Evolutionary conservation across 2,113 vertebrate species (phyloP).

Genomic region (Urocitellus parryii): DNA sequence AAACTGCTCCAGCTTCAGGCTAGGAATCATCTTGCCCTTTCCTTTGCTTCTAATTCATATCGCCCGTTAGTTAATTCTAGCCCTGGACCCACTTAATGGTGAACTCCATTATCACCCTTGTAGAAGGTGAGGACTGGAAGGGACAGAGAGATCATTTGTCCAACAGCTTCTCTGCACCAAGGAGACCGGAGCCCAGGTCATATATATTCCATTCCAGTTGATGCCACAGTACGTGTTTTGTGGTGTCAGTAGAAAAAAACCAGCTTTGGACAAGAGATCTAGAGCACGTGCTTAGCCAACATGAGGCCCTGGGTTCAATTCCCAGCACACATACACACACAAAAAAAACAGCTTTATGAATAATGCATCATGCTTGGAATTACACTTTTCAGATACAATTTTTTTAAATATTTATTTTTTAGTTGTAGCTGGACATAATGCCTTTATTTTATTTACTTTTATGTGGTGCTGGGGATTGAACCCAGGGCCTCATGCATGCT

Average conservation of each 20-base stretch:
- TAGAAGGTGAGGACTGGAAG: not conserved
- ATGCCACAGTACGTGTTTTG: fast-evolving
- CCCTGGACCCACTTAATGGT: too few species aligned
- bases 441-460: too few species aligned
- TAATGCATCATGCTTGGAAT: not conserved
- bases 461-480: too few species aligned
- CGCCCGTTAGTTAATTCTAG: not conserved
- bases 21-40: not conserved
- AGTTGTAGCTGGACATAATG: too few species aligned
- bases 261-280: not conserved
- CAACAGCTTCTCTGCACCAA: not conserved
- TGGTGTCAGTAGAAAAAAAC: not conserved
- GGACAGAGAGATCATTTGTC: not conserved
- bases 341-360: not conserved
- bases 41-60: slow-evolving; percentile 4
- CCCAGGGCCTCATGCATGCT: too few species aligned
- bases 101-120: not conserved
- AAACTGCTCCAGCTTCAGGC: slow-evolving; percentile 60
- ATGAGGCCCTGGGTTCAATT: not conserved
- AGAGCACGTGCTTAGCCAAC: not conserved
- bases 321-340: not conserved
- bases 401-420: not conserved
- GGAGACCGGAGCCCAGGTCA: not conserved
- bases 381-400: not conserved
- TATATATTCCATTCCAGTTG: not conserved